These are phyloP conservation scores for Brachionus calyciflorus DNA, from an alignment of 1,140 invertebrate genomes.

Conservation along the genomic window DNA sequence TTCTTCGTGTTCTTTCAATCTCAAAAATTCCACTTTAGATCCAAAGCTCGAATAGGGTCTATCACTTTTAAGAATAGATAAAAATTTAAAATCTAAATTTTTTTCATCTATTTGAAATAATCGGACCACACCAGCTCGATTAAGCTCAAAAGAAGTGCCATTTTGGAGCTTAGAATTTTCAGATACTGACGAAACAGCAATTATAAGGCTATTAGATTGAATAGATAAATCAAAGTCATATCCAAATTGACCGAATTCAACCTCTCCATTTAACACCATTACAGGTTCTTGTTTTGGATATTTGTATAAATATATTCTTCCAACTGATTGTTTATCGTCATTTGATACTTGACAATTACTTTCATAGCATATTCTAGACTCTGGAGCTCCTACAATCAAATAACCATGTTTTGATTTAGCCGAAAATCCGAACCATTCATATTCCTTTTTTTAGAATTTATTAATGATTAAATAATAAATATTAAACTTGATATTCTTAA, in stretches of 20 bases:
- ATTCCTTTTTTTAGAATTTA: conserved; percentile 26
- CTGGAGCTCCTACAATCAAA: conserved; percentile 49
- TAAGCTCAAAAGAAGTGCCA: conserved; percentile 22
- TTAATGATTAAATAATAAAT: no score
- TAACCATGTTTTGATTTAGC: not conserved
- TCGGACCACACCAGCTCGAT: conserved; percentile 49
- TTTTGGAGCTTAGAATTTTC: conserved; percentile 47
- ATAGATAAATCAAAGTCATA: conserved; percentile 49
- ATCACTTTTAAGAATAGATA: conserved; percentile 51
- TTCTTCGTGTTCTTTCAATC: conserved; percentile 50
- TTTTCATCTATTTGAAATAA: conserved; percentile 49
- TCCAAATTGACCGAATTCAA: conserved; percentile 49
- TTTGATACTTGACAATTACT: conserved; percentile 49
- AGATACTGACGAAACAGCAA: conserved; percentile 48
- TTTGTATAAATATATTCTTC: conserved; percentile 48
- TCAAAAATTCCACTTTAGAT: conserved; percentile 50
- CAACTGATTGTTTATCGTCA: conserved; percentile 50
- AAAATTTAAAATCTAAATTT: not conserved
- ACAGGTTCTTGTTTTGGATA: conserved; percentile 12
- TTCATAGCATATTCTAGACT: conserved; percentile 50
- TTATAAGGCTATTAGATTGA: conserved; percentile 46
- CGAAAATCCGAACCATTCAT: conserved; percentile 34
- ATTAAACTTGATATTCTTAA: no score
- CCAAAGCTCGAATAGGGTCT: conserved; percentile 52
- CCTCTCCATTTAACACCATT: conserved; percentile 40